Evolutionary conservation across 2,797 vertebrate genomes (phyloP).

Genomic region (Pangasius macronema): DNA sequence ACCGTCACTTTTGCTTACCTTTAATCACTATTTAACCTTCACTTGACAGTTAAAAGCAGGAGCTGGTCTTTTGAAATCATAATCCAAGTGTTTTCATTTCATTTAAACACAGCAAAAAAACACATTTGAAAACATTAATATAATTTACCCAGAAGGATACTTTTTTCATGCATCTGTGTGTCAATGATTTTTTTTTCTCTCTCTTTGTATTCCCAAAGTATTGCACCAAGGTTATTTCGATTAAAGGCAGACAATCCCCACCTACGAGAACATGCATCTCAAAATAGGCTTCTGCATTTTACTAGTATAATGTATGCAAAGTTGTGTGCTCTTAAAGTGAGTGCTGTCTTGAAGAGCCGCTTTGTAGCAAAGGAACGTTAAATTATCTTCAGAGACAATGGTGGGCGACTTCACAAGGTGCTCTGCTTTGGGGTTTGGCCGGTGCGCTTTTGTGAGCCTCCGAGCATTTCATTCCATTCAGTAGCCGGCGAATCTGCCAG

Average conservation of each 20-base stretch:
- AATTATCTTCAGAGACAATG: slow-evolving; percentile 65
- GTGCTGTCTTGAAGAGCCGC: slow-evolving; percentile 31
- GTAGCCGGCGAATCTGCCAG: slow-evolving; percentile 60
- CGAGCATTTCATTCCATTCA: slow-evolving; percentile 61
- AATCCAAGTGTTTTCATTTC: neutral
- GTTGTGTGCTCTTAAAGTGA: slow-evolving; percentile 43
- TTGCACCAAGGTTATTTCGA: slow-evolving; percentile 26
- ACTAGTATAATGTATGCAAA: slow-evolving; percentile 52
- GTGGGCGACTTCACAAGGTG: slow-evolving; percentile 50
- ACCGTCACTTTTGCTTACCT: slow-evolving; percentile 25
- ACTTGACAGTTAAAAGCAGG: slow-evolving; percentile 15
- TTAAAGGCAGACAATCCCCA: slow-evolving; percentile 18
- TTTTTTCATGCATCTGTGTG: neutral
- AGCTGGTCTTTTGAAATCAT: neutral
- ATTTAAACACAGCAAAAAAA: neutral
- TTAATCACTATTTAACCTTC: slow-evolving; percentile 30
- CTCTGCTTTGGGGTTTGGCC: slow-evolving; percentile 49
- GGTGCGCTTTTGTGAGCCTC: slow-evolving; percentile 52
- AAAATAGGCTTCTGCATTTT: slow-evolving; percentile 25
- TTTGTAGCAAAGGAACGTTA: slow-evolving; percentile 63
- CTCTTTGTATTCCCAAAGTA: slow-evolving; percentile 12
- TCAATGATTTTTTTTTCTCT: neutral
- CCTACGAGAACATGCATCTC: slow-evolving; percentile 22
- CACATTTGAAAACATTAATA: neutral
- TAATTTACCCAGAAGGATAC: neutral